Base-by-base conservation (phyloP, 2,113 vertebrate genomes). In the Indicator indicator region DNA sequence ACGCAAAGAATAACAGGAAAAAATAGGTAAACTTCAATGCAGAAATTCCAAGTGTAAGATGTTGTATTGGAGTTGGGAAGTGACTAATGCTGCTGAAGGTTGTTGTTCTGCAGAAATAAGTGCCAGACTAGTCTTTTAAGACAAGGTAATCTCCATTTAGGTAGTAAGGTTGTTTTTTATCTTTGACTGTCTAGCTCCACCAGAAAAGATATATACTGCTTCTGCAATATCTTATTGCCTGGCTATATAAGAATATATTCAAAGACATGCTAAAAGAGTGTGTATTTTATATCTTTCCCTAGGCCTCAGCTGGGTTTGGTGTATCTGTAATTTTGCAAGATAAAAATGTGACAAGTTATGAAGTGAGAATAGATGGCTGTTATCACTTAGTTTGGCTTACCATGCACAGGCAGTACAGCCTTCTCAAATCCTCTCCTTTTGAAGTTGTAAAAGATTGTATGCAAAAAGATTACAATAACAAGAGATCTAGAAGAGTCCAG, bases 281-380 rank as follows among this genome's bases (percentile, higher is more conserved):
- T 48, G 9, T 18, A 8, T 50, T 91, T 83, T 59, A 12, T 20
- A 70, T 4, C 2, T 76, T 28, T 6, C 5, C 20, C 13, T 36
- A 18, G 32, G 13, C 23, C 48, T 42, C 28, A 11, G 2, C 24
- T 24, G 1, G 7, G 11, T 46, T 89, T 78, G 24, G 23, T 42
- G 0, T 21, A 20, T 46, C 44, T 91, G 38, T 60, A 73, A 69
- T 75, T 82, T 92, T 5, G 2, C 16, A 79, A 75, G 13, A 7
- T 40, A n/a, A 78, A 70, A 60, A n/a, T 33, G 5, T 0, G 0
- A 59, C 2, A 2, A n/a, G 6, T 28, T 80, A 33, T 12, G 26
- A 82, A 71, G 27, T 32, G 23, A 85, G 17, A 82, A 68, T 6
- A 26, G 4, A 27, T 56, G n/a, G 6, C 36, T 75, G 16, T n/a